Evolutionary conservation across 1,140 invertebrate species (phyloP), one percentile per base, ranked within the genome.

Genomic region (Propsilocerus akamusi): DNA sequence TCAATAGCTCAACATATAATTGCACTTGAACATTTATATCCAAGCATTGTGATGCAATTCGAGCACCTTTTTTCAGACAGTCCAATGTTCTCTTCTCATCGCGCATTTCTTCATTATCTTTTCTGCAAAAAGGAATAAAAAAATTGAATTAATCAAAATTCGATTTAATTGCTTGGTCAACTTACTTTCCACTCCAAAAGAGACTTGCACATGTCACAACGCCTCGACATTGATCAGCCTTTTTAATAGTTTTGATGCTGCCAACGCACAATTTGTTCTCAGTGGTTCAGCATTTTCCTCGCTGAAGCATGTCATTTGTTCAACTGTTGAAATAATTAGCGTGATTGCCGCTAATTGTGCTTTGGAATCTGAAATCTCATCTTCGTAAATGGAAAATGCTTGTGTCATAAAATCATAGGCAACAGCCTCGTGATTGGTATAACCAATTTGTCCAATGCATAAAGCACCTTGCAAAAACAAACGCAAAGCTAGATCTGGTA

Each of bases 321-420:
- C 92, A 52, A 98, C 82, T 0, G 94, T 96, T 30, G 86, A 90
- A 53, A 96, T 92, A 26, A 99, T 92, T 2, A 98, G 70, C 0
- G 90, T 93, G 46, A 99, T 93, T 14, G 93, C 93, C 1, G 92
- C 86, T 46, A 98, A 68, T 65, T 99, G 95, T 25, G 93, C 89
- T 64, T 97, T 96, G 46, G 90, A 95, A 61, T 99, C 96, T 6
- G 88, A 91, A 57, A 99, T 96, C 69, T 99, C 96, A 64, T 99
- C 96, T 66, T 99, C 96, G 59, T 98, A 98, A 47, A 99, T 70
- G 0, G 92, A 92, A 67, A 99, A 97, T 0, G 92, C 92, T 75
- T 97, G 94, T 23, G 95, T 96, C 61, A 98, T 83, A 61, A 96
- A 99, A 67, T 99, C 96, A 68, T 99, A 99, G 0, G 94, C 92